phyloP scores from a whole-genome alignment of 2,888 invertebrate species.

The Andrena bicolor region DNA sequence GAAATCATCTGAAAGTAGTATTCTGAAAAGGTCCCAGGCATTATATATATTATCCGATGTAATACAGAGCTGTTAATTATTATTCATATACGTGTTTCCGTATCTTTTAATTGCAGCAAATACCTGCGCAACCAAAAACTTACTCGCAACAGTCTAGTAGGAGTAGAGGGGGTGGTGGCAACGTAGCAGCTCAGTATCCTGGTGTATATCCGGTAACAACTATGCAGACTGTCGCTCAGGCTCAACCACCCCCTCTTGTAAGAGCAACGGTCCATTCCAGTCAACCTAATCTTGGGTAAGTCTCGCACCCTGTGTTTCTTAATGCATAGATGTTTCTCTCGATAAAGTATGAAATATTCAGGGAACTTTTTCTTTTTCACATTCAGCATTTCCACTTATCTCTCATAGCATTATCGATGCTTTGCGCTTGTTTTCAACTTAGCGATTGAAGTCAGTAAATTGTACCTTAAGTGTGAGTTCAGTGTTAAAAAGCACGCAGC shows the following conservation, averaged over 20 bases:
- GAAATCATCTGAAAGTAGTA: not conserved
- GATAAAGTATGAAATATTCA: conserved; percentile 49
- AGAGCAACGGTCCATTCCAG: conserved; percentile 85
- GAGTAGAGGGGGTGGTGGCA: conserved; percentile 80
- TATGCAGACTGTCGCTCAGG: conserved; percentile 82
- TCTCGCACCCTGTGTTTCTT: conserved; percentile 37
- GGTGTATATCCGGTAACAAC: conserved; percentile 82
- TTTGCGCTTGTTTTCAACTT: conserved; percentile 59
- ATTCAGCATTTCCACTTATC: conserved; percentile 44
- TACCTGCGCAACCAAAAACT: conserved; percentile 76
- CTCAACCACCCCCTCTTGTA: conserved; percentile 86
- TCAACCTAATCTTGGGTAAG: conserved; percentile 85
- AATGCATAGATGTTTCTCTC: conserved; percentile 22
- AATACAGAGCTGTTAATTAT: not conserved
- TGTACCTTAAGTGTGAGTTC: conserved; percentile 52
- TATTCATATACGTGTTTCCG: not conserved
- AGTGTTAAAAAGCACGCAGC: conserved; percentile 38
- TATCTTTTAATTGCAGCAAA: conserved; percentile 68
- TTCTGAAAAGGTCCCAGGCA: not conserved
- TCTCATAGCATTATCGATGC: conserved; percentile 37
- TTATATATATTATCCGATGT: not conserved
- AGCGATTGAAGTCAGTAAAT: conserved; percentile 50
- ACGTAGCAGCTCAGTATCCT: conserved; percentile 79
- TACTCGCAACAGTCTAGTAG: conserved; percentile 79
- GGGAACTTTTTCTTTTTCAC: conserved; percentile 19